A percentile compares a stretch with the other conserved stretches of the same genome.
phyloP scores from a whole-genome alignment of 1,140 invertebrate species.

The Calliopsis andreniformis region DNA sequence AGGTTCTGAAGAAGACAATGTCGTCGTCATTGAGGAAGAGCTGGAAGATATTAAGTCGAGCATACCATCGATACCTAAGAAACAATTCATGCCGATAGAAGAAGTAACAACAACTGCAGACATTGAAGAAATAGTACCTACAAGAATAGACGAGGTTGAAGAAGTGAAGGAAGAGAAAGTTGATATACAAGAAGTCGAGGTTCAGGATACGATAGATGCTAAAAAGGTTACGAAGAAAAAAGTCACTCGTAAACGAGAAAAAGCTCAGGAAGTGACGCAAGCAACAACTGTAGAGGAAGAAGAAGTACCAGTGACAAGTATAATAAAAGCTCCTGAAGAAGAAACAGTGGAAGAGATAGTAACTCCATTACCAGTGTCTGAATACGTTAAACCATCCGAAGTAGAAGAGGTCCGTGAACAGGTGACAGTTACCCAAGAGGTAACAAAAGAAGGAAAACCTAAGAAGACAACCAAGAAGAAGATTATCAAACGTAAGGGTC shows the following conservation, averaged over 20 bases:
- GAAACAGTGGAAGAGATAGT: constrained; percentile 76
- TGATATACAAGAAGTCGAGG: not conserved
- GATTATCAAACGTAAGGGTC: constrained; percentile 61
- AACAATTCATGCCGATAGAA: constrained; percentile 77
- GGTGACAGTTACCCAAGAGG: constrained; percentile 72
- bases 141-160: constrained; percentile 59
- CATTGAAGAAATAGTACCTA: constrained; percentile 58
- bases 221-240: constrained; percentile 70
- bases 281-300: constrained; percentile 72
- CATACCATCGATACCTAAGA: constrained; percentile 74
- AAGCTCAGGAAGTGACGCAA: constrained; percentile 69
- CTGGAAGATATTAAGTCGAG: constrained; percentile 71
- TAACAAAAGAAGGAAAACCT: constrained; percentile 73
- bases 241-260: constrained; percentile 69
- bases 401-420: constrained; percentile 72
- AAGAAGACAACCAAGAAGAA: constrained; percentile 72
- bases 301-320: constrained; percentile 19
- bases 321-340: constrained; percentile 77
- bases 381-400: constrained; percentile 46
- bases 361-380: not conserved
- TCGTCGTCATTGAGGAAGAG: constrained; percentile 79
- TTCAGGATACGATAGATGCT: not conserved
- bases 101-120: constrained; percentile 68
- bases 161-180: constrained; percentile 65
- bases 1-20: constrained; percentile 64